Base-by-base conservation (phyloP, 2,797 vertebrate species). In the Onychomys arenicola region DNA sequence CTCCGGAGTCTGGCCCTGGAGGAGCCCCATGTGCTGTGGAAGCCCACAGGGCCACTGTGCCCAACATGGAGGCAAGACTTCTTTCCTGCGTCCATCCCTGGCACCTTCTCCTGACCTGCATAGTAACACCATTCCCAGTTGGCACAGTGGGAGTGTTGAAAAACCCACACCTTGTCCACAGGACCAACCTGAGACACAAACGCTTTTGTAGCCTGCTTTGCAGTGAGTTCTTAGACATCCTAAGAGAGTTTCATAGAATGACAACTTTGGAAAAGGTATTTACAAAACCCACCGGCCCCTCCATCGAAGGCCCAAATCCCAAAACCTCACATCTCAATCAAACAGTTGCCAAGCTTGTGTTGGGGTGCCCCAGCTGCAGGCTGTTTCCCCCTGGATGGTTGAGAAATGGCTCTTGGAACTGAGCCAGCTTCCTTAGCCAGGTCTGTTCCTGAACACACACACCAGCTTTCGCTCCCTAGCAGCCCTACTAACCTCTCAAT, bases 151-250 rank as follows among this genome's bases (percentile, higher is more conserved):
- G 78, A 21, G 0, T n/a, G 16, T 9, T 63, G 49, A 9, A 23
- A 55, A 52, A 25, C 29, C 17, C 73, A 34, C 10, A 3, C 27
- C 25, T 14, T 34, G 49, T 65, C 63, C 86, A 29, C 37, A 5
- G 34, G 23, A 34, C 73, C 4, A 52, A 49, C 76, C 43, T 32
- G 88, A 81, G 4, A 59, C 61, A 80, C 43, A 43, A 0, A 23
- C 19, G 29, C 21, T 3, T 49, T 46, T 37, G 6, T 29, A 49
- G 61, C 34, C 10, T 17, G 34, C 59, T 61, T 61, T 46, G 32
- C 17, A 11, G 7, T 37, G 29, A 46, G 52, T 11, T 0, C 0
- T 23, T 84, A 14, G 76, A 9, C 52, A 2, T 37, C 29, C 3
- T 4, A 61, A 27, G 32, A 32, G n/a, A 27, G 6, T 21, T 29